A percentile compares a stretch with the other conserved stretches of the same genome.
phyloP scores from a whole-genome alignment of 2,797 vertebrate species.

The Alauda arvensis region DNA sequence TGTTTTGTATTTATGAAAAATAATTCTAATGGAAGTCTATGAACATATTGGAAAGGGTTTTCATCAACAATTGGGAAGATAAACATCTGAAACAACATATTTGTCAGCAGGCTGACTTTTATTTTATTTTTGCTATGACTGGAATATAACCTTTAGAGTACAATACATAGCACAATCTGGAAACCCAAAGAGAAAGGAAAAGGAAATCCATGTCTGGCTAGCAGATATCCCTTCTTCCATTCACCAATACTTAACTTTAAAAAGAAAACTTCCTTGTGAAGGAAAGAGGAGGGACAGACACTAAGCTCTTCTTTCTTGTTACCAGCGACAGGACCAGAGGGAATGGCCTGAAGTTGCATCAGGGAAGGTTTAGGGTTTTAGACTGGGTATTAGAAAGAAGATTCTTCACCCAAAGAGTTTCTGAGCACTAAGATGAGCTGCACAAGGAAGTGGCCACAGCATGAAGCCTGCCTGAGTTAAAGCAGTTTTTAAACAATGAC shows the following conservation, averaged over 20 bases:
- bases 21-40: background rate
- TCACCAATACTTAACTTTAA: background rate
- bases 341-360: background rate
- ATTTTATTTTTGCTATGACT: background rate
- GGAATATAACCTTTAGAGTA: background rate
- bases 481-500: background rate
- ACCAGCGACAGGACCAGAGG: background rate
- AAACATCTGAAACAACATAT: background rate
- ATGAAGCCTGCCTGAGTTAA: background rate
- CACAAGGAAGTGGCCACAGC: background rate
- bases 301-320: background rate
- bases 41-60: background rate
- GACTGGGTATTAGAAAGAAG: background rate
- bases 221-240: background rate
- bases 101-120: background rate
- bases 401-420: background rate
- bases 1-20: background rate
- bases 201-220: background rate
- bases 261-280: background rate
- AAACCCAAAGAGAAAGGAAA: background rate
- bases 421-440: background rate
- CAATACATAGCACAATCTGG: background rate
- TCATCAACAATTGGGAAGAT: background rate
- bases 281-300: too few species aligned
- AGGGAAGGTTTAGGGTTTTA: background rate